These are phyloP conservation scores for Smittia sp. DNA, from an alignment of 2,888 invertebrate genomes.

Conservation along the genomic window DNA sequence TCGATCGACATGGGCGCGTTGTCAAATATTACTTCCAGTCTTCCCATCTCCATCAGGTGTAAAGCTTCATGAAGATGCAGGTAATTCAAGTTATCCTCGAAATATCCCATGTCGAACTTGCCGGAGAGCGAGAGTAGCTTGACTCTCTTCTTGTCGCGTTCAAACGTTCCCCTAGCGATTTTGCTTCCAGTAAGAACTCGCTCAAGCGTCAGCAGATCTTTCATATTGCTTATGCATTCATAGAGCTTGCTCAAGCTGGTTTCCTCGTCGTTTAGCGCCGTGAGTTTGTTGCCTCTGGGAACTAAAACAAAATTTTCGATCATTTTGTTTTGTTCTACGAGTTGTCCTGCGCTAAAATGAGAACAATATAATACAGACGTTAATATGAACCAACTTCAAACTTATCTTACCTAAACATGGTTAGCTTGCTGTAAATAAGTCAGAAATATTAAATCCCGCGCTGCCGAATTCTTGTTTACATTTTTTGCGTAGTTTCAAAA, in stretches of 20 bases:
- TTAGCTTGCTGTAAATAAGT: no score
- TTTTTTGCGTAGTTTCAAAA: no score
- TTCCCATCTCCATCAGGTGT: constrained; percentile 15
- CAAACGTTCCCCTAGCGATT: constrained; percentile 1
- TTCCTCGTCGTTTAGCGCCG: neutral
- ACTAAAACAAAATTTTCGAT: neutral
- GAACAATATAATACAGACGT: neutral
- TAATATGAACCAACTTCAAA: no score
- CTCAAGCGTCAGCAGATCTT: neutral
- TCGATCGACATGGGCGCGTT: neutral
- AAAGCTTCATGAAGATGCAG: constrained; percentile 19
- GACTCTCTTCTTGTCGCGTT: neutral
- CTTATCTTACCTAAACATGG: no score
- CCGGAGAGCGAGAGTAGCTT: neutral
- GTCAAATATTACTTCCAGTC: neutral
- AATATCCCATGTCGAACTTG: neutral
- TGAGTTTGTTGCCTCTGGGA: neutral
- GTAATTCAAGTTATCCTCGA: neutral
- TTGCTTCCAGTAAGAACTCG: neutral
- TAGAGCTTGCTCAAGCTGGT: neutral
- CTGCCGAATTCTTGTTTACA: no score
- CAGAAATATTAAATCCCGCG: no score
- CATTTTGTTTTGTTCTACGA: neutral
- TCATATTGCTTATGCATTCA: neutral
- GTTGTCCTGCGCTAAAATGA: neutral